These are phyloP conservation scores for Aphidius gifuensis DNA, from an alignment of 1,140 invertebrate genomes.

Conservation along the genomic window DNA sequence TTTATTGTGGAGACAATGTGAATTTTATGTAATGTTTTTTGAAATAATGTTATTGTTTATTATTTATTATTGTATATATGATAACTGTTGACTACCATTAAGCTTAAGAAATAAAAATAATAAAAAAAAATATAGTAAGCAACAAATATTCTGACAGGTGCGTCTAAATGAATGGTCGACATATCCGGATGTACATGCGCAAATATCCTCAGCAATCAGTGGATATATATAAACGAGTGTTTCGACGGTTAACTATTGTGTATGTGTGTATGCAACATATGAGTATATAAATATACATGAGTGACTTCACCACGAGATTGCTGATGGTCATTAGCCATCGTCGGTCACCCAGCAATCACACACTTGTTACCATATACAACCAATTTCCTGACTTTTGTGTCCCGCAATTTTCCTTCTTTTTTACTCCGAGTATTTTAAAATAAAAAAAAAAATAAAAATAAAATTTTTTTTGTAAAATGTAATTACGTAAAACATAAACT, in stretches of 20 bases:
- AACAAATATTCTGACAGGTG: conserved; percentile 18
- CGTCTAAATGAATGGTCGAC: conserved; percentile 18
- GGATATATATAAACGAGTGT: conserved; percentile 19
- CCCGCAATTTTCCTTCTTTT: conserved; percentile 27
- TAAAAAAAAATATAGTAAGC: background rate
- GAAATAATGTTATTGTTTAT: too few relatives aligned
- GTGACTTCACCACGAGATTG: background rate
- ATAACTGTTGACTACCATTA: background rate
- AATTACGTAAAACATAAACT: too few relatives aligned
- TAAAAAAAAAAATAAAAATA: background rate
- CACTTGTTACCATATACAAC: conserved; percentile 39
- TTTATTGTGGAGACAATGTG: too few relatives aligned
- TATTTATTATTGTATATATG: background rate
- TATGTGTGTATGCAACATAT: conserved; percentile 24
- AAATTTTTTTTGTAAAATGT: background rate
- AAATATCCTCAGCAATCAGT: conserved; percentile 24
- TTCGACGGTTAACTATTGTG: conserved; percentile 27
- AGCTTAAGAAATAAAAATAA: background rate
- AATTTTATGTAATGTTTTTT: too few relatives aligned
- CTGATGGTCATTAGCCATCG: conserved; percentile 31
- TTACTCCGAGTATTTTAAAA: background rate
- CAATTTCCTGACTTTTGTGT: conserved; percentile 39
- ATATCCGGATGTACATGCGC: conserved; percentile 24
- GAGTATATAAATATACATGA: conserved; percentile 19
- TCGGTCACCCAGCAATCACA: conserved; percentile 41